Evolutionary conservation across 2,797 vertebrate species (phyloP).

Genomic region (Enteromius afrohamiltoni): DNA sequence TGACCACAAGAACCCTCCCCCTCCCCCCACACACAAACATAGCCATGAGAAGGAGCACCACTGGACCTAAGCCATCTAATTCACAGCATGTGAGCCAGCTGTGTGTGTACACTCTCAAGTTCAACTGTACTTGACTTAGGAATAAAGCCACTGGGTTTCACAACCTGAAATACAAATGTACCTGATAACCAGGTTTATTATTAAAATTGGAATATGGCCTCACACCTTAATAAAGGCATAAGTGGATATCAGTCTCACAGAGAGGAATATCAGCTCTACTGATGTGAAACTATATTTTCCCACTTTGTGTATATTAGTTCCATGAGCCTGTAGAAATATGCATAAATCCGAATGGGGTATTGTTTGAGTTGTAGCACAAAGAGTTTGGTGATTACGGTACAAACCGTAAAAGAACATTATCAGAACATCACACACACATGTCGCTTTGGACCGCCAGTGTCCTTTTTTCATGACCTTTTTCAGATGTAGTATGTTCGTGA

Average conservation of each 20-base stretch:
- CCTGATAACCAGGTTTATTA: slow-evolving; percentile 13
- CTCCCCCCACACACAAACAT: slow-evolving; percentile 37
- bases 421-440: slow-evolving; percentile 56
- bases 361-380: slow-evolving; percentile 64
- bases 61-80: slow-evolving; percentile 66
- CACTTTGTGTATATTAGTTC: not conserved
- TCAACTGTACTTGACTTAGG: slow-evolving; percentile 50
- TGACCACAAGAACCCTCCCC: slow-evolving; percentile 68
- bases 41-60: slow-evolving; percentile 58
- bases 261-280: slow-evolving; percentile 11
- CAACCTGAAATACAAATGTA: slow-evolving; percentile 4
- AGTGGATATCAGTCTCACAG: slow-evolving; percentile 2
- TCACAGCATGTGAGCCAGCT: slow-evolving; percentile 69
- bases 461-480: slow-evolving; percentile 77
- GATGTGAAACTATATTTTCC: not conserved
- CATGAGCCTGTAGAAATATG: not conserved
- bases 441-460: slow-evolving; percentile 61
- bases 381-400: slow-evolving; percentile 57
- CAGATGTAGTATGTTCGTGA: slow-evolving; percentile 76
- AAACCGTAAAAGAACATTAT: slow-evolving; percentile 69
- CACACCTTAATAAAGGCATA: not conserved
- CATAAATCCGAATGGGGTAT: slow-evolving; percentile 58
- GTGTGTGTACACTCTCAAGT: slow-evolving; percentile 66
- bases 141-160: slow-evolving; percentile 31
- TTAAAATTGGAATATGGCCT: slow-evolving; percentile 1